Evolutionary conservation across 2,888 invertebrate genomes (phyloP).

Genomic region (Synergus umbraculus): DNA sequence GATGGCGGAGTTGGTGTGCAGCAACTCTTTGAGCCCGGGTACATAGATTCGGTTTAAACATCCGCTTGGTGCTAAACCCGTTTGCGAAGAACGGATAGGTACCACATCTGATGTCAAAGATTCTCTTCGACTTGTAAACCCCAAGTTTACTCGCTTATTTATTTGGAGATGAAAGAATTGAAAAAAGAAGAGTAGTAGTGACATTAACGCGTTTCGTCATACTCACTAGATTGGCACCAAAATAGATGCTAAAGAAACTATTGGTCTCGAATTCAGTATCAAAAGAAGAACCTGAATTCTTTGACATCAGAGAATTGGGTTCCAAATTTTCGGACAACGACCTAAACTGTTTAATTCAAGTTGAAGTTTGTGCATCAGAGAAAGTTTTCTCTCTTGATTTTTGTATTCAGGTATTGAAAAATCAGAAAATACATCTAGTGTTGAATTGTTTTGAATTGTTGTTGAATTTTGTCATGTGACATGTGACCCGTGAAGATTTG

Average conservation of each 20-base stretch:
- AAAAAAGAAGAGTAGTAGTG: background rate
- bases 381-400: background rate
- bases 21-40: slow-evolving; percentile 71
- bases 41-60: slow-evolving; percentile 34
- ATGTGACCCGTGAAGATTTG: slow-evolving; percentile 9
- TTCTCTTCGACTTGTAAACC: background rate
- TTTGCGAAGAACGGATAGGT: background rate
- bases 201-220: background rate
- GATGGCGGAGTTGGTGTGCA: slow-evolving; percentile 68
- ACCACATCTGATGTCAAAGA: background rate
- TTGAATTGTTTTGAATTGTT: no score
- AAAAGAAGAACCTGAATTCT: background rate
- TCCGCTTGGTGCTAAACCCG: background rate
- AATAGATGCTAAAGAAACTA: background rate
- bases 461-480: background rate
- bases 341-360: background rate
- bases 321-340: background rate
- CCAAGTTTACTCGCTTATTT: background rate
- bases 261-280: background rate
- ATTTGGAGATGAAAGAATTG: background rate
- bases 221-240: background rate
- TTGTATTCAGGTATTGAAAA: background rate
- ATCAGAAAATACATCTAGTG: background rate
- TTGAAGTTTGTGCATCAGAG: background rate
- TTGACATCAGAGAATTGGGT: background rate